Evolutionary conservation across 2,888 invertebrate genomes (phyloP).

Genomic region (Eupithecia subumbrata): DNA sequence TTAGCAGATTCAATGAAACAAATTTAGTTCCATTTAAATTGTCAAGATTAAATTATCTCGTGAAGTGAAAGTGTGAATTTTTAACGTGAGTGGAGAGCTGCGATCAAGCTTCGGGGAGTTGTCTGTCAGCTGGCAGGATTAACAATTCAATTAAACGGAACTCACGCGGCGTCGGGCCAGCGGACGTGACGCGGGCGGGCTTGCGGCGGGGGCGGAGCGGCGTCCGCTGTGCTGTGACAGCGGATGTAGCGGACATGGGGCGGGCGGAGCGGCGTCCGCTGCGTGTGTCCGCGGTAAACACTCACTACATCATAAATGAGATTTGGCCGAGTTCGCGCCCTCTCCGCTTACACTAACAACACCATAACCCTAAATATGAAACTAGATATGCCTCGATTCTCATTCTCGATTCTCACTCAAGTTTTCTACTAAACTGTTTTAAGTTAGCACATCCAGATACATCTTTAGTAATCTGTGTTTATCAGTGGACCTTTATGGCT

Average conservation of each 20-base stretch:
- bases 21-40: constrained; percentile 35
- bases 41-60: constrained; percentile 32
- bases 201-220: neutral
- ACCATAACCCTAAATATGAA: constrained; percentile 3
- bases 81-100: constrained; percentile 33
- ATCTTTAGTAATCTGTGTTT: neutral
- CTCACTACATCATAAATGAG: constrained; percentile 30
- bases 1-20: constrained; percentile 41
- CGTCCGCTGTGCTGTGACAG: neutral
- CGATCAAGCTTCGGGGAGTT: constrained; percentile 40
- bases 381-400: neutral
- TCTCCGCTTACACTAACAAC: constrained; percentile 2
- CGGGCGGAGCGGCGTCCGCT: neutral
- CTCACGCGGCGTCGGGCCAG: neutral
- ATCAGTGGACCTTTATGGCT: neutral
- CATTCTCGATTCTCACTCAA: neutral
- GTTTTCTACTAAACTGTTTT: neutral
- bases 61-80: constrained; percentile 34
- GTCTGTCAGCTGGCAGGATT: constrained; percentile 31
- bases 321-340: constrained; percentile 19
- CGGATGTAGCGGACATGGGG: neutral
- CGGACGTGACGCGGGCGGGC: too few relatives aligned
- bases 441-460: neutral
- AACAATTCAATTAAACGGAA: constrained; percentile 49
- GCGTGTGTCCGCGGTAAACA: constrained; percentile 10